phyloP scores from a whole-genome alignment of 2,113 vertebrate species.

The Phocoena phocoena region DNA sequence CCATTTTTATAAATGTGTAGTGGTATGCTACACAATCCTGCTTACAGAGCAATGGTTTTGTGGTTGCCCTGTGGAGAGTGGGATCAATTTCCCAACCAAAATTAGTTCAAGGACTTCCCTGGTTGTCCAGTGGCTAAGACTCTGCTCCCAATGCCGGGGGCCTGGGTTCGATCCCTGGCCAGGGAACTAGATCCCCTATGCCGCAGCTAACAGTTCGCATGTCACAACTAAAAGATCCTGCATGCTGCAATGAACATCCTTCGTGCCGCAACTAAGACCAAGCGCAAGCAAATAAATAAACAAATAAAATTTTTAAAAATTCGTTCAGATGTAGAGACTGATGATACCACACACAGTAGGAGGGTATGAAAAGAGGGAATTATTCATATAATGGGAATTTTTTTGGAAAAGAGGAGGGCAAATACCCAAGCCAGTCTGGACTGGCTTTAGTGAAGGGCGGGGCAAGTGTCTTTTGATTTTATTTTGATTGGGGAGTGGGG shows the following conservation, averaged over 20 bases:
- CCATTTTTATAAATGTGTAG: not conserved
- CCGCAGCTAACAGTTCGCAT: too few species aligned
- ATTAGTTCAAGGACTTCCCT: not conserved
- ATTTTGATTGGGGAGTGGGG: not conserved
- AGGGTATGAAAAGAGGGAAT: not conserved
- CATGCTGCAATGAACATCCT: too few species aligned
- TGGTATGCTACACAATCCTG: not conserved
- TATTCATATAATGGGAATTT: not conserved
- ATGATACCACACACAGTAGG: not conserved
- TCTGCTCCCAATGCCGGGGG: too few species aligned
- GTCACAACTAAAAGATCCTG: too few species aligned
- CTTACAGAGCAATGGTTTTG: not conserved
- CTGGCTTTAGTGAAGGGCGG: not conserved
- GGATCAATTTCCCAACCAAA: not conserved
- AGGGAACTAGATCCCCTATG: too few species aligned
- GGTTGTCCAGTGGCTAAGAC: too few species aligned
- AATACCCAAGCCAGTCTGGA: not conserved
- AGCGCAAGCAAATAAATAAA: too few species aligned
- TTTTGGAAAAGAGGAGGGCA: not conserved
- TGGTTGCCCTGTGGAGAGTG: not conserved
- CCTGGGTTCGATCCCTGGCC: too few species aligned
- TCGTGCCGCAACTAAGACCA: too few species aligned
- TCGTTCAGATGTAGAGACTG: not conserved
- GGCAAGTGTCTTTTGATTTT: not conserved
- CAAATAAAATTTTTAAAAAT: not conserved